Base-by-base conservation (phyloP, 1,140 invertebrate species). In the Drosophila ercepeae region DNA sequence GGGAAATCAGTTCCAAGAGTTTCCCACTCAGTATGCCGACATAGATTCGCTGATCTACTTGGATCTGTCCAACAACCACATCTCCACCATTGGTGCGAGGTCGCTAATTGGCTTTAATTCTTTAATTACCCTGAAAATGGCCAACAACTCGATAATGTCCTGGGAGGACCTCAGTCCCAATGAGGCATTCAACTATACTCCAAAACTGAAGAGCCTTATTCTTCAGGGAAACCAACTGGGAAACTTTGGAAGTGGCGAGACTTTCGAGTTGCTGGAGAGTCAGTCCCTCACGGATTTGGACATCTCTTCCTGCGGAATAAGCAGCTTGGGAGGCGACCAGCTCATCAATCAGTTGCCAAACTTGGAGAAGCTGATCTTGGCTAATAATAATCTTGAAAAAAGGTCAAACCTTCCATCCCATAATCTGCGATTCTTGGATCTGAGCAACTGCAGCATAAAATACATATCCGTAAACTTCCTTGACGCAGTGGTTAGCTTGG, bases 41-140 rank as follows among this genome's bases (percentile, higher is more conserved):
- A 90, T 92, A 74, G 39, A 88, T 25, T 92, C 92, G n/a, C 78
- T 94, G 44, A 75, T 92, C 42, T 90, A 89, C 32, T 84, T 94
- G 42, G 93, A 94, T 78, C 54, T 94, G 14, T 94, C 93, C 18
- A 82, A 92, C 29, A 94, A 94, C 73, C 68, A 89, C 44, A 91
- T 94, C 18, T 84, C 74, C 4, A 76, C 76, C 16, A 51, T 94
- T 45, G 88, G 89, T 2, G 61, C 67, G 23, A 70, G 91, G 49
- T 90, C 92, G 2, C 89, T 94, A 2, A 58, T 91, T 19, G 93
- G 93, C 6, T 91, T 94, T 11, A 92, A 89, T 8, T 82, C 91
- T 1, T 78, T 94, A 14, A 89, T 93, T 71, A 83, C 90, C 3
- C 73, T 94, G 25, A 91, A 93, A 76, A 79, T 94, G 59, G 92